Evolutionary conservation across 2,797 vertebrate species (phyloP).

Genomic region (Bradypus variegatus): DNA sequence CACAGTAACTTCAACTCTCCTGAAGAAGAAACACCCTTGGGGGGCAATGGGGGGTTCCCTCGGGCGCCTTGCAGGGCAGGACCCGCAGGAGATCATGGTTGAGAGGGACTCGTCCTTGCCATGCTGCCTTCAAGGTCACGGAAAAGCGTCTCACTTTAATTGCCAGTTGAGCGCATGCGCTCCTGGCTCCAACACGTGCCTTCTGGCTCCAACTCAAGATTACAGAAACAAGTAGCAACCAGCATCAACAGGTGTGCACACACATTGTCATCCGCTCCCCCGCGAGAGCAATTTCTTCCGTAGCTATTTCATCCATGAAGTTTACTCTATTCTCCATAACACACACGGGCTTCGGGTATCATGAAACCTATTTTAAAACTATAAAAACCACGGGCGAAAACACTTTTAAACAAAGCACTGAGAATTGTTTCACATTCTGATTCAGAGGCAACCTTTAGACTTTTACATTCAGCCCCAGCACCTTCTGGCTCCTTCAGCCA

Average conservation of each 20-base stretch:
- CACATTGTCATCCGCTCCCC: rapidly evolving
- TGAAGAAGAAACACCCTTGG: rapidly evolving
- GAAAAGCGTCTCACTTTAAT: neutral
- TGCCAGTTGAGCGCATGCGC: rapidly evolving
- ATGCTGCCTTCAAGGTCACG: rapidly evolving
- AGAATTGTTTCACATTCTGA: too few species aligned
- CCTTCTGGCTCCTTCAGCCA: neutral
- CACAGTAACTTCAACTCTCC: too few species aligned
- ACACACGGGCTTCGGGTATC: rapidly evolving
- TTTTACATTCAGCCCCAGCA: neutral
- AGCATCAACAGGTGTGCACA: neutral
- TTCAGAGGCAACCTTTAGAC: neutral
- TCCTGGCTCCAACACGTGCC: neutral
- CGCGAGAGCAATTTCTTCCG: neutral
- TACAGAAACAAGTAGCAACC: neutral
- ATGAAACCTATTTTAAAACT: neutral
- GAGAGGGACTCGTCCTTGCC: neutral
- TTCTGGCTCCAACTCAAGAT: too few species aligned
- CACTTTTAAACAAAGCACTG: neutral
- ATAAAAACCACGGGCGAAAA: neutral
- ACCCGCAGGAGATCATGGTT: neutral
- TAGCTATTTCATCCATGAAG: rapidly evolving
- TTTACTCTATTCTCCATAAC: neutral
- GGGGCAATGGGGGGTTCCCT: rapidly evolving
- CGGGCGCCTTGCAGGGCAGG: rapidly evolving